A percentile compares a stretch with the other conserved stretches of the same genome.
Conservation (phyloP, 2,797 vertebrate genomes). For the Lepus townsendii region DNA sequence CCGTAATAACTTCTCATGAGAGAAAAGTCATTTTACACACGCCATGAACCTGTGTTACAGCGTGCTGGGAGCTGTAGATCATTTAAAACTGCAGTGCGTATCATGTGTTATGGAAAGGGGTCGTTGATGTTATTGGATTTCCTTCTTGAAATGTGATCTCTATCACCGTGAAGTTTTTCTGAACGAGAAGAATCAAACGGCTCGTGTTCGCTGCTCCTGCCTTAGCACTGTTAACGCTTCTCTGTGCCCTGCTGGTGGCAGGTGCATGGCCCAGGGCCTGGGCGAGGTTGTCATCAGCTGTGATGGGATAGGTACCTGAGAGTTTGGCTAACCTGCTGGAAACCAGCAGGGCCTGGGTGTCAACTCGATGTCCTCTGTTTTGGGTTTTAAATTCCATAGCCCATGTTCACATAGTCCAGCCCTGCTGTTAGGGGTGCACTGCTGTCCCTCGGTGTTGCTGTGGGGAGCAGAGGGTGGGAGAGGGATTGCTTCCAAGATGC, state of each 20-base stretch:
- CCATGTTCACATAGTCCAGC: neutral
- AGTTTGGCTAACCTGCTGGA: neutral
- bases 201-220: neutral
- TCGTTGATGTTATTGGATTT: constrained; percentile 25
- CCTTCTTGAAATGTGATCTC: constrained; percentile 40
- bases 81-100: neutral
- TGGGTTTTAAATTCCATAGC: neutral
- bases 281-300: fast-evolving
- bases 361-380: neutral
- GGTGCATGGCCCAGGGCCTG: neutral
- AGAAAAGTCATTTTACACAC: neutral
- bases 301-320: neutral
- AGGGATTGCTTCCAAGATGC: neutral
- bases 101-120: constrained; percentile 25
- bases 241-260: neutral
- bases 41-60: neutral
- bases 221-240: neutral
- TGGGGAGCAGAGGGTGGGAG: no score
- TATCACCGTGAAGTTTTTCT: neutral
- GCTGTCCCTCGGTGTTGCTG: neutral
- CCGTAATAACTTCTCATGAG: neutral
- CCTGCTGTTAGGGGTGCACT: fast-evolving
- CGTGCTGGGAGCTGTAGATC: neutral
- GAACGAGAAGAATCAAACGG: neutral
- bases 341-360: neutral